Evolutionary conservation across 2,888 invertebrate species (phyloP).

Genomic region (Nemotelus pantherinus): DNA sequence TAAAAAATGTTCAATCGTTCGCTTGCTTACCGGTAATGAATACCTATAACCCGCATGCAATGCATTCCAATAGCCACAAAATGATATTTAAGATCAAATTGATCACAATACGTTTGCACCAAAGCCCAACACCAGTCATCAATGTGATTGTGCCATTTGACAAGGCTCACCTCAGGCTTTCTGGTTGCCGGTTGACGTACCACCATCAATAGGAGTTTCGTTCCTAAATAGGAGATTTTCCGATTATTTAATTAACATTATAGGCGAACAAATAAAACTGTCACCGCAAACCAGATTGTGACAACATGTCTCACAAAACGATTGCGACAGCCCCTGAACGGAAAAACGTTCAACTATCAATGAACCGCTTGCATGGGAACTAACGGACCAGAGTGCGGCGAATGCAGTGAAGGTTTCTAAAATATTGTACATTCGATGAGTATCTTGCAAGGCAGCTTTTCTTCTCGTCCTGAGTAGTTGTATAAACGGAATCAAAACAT

Average conservation of each 20-base stretch:
- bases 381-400: too few relatives aligned
- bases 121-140: neutral
- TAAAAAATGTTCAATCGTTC: neutral
- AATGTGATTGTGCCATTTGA: slow-evolving; percentile 26
- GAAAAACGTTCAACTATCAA: neutral
- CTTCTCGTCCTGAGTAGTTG: too few relatives aligned
- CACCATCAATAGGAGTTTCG: slow-evolving; percentile 7
- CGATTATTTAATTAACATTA: slow-evolving; percentile 46
- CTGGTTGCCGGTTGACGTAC: neutral
- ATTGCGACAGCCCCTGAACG: slow-evolving; percentile 30
- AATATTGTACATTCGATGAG: too few relatives aligned
- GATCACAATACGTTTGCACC: neutral
- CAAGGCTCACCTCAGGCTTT: slow-evolving; percentile 5
- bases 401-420: too few relatives aligned
- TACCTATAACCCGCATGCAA: slow-evolving; percentile 10
- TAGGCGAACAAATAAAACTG: slow-evolving; percentile 40
- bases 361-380: too few relatives aligned
- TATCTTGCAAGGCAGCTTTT: too few relatives aligned
- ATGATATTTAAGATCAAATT: slow-evolving; percentile 42
- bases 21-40: neutral
- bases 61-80: slow-evolving; percentile 29
- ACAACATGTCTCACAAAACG: slow-evolving; percentile 43
- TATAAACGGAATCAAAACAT: too few relatives aligned
- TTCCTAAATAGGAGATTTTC: slow-evolving; percentile 43
- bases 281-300: slow-evolving; percentile 37